These are phyloP conservation scores for Acrocephalus arundinaceus DNA, from an alignment of 2,113 vertebrate species.

Conservation along the genomic window DNA sequence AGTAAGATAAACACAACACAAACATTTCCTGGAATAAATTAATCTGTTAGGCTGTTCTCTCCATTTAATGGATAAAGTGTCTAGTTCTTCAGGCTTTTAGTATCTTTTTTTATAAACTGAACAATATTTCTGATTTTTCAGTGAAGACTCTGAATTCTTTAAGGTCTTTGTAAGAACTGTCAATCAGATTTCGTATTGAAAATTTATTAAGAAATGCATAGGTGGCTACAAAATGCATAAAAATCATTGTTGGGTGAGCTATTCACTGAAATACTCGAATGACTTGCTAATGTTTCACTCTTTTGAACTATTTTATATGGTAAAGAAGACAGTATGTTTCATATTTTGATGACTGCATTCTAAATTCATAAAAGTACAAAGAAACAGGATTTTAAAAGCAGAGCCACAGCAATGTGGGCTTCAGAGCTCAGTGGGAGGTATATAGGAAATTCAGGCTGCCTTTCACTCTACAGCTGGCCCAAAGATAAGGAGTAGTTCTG, in stretches of 20 bases:
- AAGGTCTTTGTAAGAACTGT: background rate
- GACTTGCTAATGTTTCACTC: background rate
- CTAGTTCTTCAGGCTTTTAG: background rate
- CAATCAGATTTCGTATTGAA: background rate
- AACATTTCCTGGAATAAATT: background rate
- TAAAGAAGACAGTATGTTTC: background rate
- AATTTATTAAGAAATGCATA: background rate
- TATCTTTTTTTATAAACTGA: background rate
- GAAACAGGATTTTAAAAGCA: background rate
- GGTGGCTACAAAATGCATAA: background rate
- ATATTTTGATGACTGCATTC: background rate
- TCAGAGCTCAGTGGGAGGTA: background rate
- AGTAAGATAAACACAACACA: background rate
- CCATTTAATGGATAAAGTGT: background rate
- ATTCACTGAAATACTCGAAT: background rate
- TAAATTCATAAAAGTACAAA: background rate
- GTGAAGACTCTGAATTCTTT: background rate
- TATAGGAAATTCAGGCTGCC: background rate
- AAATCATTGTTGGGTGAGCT: background rate
- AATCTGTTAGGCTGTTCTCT: background rate
- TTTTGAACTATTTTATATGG: background rate
- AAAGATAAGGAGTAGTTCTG: background rate
- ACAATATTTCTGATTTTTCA: background rate
- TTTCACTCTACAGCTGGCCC: background rate
- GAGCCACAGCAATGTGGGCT: background rate